Base-by-base conservation (phyloP, 2,888 invertebrate species). In the Priapulus caudatus region DNA sequence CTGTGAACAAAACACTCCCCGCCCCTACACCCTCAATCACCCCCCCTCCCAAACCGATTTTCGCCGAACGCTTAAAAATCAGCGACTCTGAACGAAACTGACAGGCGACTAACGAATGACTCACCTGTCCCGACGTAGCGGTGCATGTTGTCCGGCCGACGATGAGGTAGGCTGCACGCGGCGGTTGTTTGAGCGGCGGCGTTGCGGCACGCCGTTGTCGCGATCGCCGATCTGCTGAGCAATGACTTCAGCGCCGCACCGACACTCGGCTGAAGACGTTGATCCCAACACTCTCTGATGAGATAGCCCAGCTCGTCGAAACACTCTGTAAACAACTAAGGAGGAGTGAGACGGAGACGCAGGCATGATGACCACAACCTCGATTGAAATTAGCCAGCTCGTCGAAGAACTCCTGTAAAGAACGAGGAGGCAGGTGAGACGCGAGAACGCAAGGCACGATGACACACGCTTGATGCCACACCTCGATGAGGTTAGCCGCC, bases 181-280 rank as follows among this genome's bases (percentile, higher is more conserved):
- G 84, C 86, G 51, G 93, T 81, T 63, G 89, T 87, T 75, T 95
- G 97, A 49, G 98, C 78, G 1, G 97, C 93, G 1, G 93, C 92
- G 67, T 88, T 93, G 47, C 98, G n/a, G 79, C 44, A 98, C 97
- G 1, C 86, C 82, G 72, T 92, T 93, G 71, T 98, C 97, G 21
- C 93, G 76, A 74, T 98, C 95, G 0, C 90, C 86, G 65, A 98
- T 95, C 69, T 93, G 92, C 44, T 85, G 82, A 0, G 93, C 93
- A 18, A 98, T 81, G 72, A 90, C 68, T 86, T 86, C 2, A 97
- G 73, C 0, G 92, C 85, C 49, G 63, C 81, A 21, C 79, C 78
- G 1, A 86, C 82, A 0, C 84, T 79, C 0, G 90, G 85, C 60
- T 85, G 81, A 70, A 91, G 87, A 22, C 90, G 85, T 20, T 79